Conservation (phyloP, 2,888 invertebrate species). For the Phortica magna region DNA sequence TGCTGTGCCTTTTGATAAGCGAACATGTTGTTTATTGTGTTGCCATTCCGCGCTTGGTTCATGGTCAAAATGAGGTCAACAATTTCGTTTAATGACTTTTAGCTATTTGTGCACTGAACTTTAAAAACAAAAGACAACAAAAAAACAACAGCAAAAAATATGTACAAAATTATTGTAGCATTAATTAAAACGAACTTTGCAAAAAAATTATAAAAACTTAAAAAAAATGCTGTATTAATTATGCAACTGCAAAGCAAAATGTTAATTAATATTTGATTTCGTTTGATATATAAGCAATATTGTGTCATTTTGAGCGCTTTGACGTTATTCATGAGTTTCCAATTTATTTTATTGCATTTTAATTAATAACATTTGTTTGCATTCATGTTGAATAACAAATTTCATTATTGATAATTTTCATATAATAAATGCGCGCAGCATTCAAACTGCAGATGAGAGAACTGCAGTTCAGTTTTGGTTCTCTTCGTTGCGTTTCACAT, state of each 20-base stretch:
- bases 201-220: too few species aligned
- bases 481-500: background rate
- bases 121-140: background rate
- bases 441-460: too few species aligned
- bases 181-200: too few species aligned
- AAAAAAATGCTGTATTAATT: background rate
- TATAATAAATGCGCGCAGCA: background rate
- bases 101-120: background rate
- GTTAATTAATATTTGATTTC: background rate
- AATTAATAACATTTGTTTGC: background rate
- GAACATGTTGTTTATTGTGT: background rate
- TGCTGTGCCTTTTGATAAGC: background rate
- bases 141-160: background rate
- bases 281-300: background rate
- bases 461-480: background rate
- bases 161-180: too few species aligned
- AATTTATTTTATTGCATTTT: background rate
- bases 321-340: background rate
- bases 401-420: background rate
- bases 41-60: background rate
- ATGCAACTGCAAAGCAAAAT: background rate
- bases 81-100: background rate
- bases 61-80: background rate
- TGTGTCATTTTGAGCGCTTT: background rate
- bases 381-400: background rate